phyloP scores from a whole-genome alignment of 2,113 vertebrate genomes.

The Speoplatyrhinus poulsoni region DNA sequence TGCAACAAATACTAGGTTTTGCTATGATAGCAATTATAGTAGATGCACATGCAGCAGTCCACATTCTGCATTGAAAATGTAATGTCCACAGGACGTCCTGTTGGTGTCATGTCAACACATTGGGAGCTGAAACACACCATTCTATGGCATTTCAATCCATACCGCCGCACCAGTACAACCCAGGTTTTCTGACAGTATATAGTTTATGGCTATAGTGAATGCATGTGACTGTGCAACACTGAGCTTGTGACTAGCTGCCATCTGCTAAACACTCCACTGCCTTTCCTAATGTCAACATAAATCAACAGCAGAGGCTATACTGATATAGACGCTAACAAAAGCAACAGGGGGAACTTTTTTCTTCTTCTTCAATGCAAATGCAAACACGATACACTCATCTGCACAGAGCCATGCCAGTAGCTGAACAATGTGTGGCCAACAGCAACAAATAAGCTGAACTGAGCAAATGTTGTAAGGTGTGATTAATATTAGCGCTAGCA shows the following conservation, averaged over 20 bases:
- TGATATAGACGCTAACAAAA: conserved; percentile 28
- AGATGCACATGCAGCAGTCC: conserved; percentile 49
- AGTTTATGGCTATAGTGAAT: conserved; percentile 13
- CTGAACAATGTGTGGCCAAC: not conserved
- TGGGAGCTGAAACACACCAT: not conserved
- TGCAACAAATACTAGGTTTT: no score
- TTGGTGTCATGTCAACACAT: no score
- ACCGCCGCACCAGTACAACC: not conserved
- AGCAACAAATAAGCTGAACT: conserved; percentile 11
- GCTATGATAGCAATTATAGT: conserved; percentile 5
- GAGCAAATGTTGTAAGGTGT: conserved; percentile 23
- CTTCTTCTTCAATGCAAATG: not conserved
- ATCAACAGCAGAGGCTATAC: conserved; percentile 4
- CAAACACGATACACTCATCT: not conserved
- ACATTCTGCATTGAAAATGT: not conserved
- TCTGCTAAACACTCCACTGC: conserved; percentile 15
- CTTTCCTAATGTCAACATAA: conserved; percentile 13
- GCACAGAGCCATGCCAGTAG: not conserved
- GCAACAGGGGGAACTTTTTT: not conserved
- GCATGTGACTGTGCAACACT: not conserved
- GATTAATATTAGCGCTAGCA: conserved; percentile 24
- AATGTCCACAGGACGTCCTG: not conserved
- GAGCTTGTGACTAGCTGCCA: conserved; percentile 24
- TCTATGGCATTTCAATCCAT: not conserved
- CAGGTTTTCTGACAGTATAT: not conserved